Evolutionary conservation across 30 jellyfish, hydroid and myxozoan species (phyloP).

Genomic region (Cassiopea xamachana): DNA sequence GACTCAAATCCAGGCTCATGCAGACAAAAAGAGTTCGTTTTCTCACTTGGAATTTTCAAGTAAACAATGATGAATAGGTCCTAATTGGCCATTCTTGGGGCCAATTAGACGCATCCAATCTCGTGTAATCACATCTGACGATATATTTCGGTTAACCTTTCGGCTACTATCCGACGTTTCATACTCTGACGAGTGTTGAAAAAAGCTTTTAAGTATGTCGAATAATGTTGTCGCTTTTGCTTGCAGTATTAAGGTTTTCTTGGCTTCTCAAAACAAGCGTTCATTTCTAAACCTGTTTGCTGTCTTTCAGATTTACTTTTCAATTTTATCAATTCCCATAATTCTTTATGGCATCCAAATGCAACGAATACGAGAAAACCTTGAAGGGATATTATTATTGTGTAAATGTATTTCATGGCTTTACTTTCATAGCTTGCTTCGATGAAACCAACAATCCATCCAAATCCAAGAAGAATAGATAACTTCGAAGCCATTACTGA

Average conservation of each 20-base stretch:
- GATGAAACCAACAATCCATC: constrained; percentile 65
- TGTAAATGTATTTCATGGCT: constrained; percentile 39
- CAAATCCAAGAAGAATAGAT: constrained; percentile 54
- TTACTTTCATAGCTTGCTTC: constrained; percentile 33
- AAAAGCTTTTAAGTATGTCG: too few species aligned
- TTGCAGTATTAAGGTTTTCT: background rate
- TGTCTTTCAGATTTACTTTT: background rate
- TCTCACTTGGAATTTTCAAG: too few species aligned
- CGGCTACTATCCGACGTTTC: too few species aligned
- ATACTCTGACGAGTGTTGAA: too few species aligned
- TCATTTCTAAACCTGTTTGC: background rate
- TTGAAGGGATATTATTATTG: constrained; percentile 30
- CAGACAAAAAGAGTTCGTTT: too few species aligned
- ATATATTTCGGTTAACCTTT: too few species aligned
- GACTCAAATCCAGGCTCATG: too few species aligned
- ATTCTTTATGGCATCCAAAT: constrained; percentile 60
- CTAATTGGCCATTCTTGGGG: too few species aligned
- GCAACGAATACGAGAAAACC: constrained; percentile 63
- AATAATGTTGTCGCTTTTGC: too few species aligned
- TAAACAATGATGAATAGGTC: too few species aligned
- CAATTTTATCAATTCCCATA: background rate
- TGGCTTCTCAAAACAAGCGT: background rate
- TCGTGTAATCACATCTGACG: too few species aligned
- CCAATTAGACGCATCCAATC: too few species aligned
- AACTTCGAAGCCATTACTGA: constrained; percentile 44